These are phyloP conservation scores for Lathronympha strigana DNA, from an alignment of 2,888 invertebrate species.

Conservation along the genomic window DNA sequence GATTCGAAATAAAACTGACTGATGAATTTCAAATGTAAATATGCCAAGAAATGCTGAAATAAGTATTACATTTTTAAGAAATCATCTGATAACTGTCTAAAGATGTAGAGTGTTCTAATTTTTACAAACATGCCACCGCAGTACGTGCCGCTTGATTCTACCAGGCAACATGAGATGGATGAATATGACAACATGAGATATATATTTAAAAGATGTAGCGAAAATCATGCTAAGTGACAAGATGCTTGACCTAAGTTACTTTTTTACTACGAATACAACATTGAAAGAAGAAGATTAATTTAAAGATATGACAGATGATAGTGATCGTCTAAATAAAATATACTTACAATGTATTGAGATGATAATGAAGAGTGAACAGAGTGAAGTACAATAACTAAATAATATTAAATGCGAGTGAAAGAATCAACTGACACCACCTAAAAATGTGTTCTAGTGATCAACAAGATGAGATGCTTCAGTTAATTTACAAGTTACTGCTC, in stretches of 20 bases:
- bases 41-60: slow-evolving; percentile 17
- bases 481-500: slow-evolving; percentile 53
- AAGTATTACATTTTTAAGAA: slow-evolving; percentile 34
- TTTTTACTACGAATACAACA: slow-evolving; percentile 58
- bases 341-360: neutral
- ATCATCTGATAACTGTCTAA: slow-evolving; percentile 18
- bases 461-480: slow-evolving; percentile 28
- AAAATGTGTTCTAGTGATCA: slow-evolving; percentile 10
- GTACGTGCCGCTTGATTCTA: slow-evolving; percentile 63
- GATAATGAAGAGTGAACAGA: slow-evolving; percentile 9
- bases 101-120: slow-evolving; percentile 44
- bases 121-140: slow-evolving; percentile 67
- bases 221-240: slow-evolving; percentile 65
- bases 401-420: slow-evolving; percentile 24
- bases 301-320: slow-evolving; percentile 51
- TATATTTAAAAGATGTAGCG: slow-evolving; percentile 51
- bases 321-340: slow-evolving; percentile 11
- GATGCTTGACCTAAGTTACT: slow-evolving; percentile 49
- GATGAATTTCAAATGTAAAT: no score
- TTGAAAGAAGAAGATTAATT: slow-evolving; percentile 58
- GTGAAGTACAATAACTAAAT: slow-evolving; percentile 5
- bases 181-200: slow-evolving; percentile 61
- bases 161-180: slow-evolving; percentile 62
- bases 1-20: no score
- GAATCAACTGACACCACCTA: slow-evolving; percentile 26